Conservation (phyloP, 2,113 vertebrate species). For the Phyllostomus discolor region DNA sequence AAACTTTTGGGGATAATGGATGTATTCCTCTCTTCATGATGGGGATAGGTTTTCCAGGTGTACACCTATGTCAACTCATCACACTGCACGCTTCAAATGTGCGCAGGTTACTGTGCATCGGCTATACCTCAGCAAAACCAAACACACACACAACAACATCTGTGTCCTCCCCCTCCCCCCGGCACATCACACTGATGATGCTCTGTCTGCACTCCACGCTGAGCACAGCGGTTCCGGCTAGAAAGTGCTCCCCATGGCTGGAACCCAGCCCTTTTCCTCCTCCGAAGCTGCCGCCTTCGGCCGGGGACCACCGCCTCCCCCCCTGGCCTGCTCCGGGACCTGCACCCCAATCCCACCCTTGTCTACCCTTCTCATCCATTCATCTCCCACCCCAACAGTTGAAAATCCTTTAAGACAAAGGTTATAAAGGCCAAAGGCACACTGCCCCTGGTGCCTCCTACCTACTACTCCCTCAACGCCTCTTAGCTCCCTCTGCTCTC, state of each 20-base stretch:
- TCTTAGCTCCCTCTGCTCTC: not conserved
- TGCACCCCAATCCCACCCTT: not conserved
- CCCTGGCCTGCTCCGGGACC: not conserved
- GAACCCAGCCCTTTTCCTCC: not conserved
- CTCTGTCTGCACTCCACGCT: not conserved
- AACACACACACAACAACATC: not conserved
- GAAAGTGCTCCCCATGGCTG: not conserved
- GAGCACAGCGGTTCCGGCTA: not conserved
- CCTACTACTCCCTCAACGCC: not conserved
- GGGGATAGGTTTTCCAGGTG: not conserved
- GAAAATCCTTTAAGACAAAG: not conserved
- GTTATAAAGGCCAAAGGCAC: not conserved
- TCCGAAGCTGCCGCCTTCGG: not conserved
- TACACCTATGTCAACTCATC: not conserved
- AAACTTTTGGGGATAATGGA: not conserved
- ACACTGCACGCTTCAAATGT: not conserved
- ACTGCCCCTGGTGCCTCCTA: not conserved
- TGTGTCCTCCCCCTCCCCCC: not conserved
- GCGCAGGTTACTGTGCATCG: not conserved
- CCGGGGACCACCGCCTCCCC: too few relatives aligned
- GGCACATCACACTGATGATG: not conserved
- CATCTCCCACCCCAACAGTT: not conserved
- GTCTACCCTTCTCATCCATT: not conserved
- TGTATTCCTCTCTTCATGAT: not conserved
- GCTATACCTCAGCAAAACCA: not conserved